Evolutionary conservation across 2,888 invertebrate genomes (phyloP).

Genomic region (Pardosa pseudoannulata): DNA sequence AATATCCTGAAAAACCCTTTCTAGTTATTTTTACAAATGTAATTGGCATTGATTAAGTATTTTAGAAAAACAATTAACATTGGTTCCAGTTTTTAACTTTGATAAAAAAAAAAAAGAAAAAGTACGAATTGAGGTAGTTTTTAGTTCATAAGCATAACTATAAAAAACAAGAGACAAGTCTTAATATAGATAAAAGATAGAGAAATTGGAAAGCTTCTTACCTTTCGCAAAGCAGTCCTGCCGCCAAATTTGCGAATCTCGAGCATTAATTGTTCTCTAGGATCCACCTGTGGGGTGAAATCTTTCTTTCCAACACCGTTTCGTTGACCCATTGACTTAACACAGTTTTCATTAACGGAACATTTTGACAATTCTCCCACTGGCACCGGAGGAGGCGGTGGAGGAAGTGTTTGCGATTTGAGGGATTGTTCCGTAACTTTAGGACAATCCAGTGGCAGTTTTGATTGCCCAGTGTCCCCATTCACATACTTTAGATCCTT

Average conservation of each 20-base stretch:
- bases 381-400: constrained; percentile 46
- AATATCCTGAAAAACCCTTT: too few relatives aligned
- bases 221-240: constrained; percentile 75
- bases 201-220: constrained; percentile 73
- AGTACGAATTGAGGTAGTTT: neutral
- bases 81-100: too few relatives aligned
- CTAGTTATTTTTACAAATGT: too few relatives aligned
- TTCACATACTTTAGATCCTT: constrained; percentile 25
- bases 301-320: constrained; percentile 34
- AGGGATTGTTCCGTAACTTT: neutral
- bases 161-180: too few relatives aligned
- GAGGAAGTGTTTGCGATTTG: constrained; percentile 31
- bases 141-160: too few relatives aligned
- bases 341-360: neutral
- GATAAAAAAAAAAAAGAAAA: too few relatives aligned
- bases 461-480: constrained; percentile 25
- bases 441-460: neutral
- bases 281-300: constrained; percentile 78
- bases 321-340: constrained; percentile 1
- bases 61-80: too few relatives aligned
- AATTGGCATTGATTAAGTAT: too few relatives aligned
- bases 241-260: constrained; percentile 85
- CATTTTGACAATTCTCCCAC: neutral
- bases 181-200: too few relatives aligned
- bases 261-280: constrained; percentile 83